Conservation (phyloP, 2,113 vertebrate species). For the Tichodroma muraria region DNA sequence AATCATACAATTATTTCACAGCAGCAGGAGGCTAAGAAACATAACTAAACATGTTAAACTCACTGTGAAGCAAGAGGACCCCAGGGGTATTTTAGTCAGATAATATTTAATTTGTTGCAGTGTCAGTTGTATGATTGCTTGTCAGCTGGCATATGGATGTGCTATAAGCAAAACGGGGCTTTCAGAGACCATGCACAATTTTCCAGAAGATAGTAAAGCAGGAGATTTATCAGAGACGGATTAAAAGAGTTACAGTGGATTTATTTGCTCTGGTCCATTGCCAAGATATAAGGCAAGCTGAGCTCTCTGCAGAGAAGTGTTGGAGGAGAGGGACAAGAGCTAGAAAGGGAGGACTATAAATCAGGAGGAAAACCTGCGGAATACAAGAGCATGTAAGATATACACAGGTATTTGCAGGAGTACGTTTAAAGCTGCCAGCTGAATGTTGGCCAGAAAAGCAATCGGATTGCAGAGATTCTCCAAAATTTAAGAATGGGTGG, state of each 20-base stretch:
- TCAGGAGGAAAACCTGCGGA: not conserved
- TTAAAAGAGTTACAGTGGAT: constrained; percentile 40
- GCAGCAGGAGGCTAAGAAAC: constrained; percentile 41
- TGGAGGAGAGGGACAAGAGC: not conserved
- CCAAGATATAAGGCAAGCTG: not conserved
- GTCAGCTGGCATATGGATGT: constrained; percentile 53
- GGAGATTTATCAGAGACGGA: constrained; percentile 39
- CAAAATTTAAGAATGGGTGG: not conserved
- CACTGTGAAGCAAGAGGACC: constrained; percentile 29
- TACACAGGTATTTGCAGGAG: not conserved
- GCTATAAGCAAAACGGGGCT: constrained; percentile 35
- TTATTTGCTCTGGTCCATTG: constrained; percentile 29
- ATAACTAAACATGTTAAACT: constrained; percentile 55
- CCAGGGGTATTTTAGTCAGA: constrained; percentile 51
- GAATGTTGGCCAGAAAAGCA: not conserved
- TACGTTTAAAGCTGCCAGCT: not conserved
- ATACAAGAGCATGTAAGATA: not conserved
- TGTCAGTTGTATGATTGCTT: constrained; percentile 57
- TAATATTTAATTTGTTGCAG: constrained; percentile 50
- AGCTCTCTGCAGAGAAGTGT: not conserved
- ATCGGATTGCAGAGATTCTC: not conserved
- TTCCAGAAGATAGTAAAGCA: constrained; percentile 38
- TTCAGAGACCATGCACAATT: constrained; percentile 22
- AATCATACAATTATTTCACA: not conserved
- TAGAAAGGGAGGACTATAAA: not conserved